These are phyloP conservation scores for Benitochromis conjunctus DNA, from an alignment of 2,113 vertebrate genomes.

Conservation along the genomic window DNA sequence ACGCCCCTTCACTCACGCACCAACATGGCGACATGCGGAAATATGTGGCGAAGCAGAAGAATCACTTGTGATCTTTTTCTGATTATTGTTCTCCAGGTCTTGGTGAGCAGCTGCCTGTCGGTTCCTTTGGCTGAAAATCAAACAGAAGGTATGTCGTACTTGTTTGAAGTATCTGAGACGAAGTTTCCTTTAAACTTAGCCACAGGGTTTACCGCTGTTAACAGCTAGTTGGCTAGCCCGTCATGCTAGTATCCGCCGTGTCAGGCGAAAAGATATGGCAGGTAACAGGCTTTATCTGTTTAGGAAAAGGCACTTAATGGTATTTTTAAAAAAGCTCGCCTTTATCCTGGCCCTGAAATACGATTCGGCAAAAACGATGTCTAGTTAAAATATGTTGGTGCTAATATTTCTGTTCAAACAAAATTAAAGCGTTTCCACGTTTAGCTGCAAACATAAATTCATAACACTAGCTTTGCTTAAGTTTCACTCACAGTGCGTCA, in stretches of 20 bases:
- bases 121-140: fast-evolving
- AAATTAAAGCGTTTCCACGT: background rate
- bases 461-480: background rate
- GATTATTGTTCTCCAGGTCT: conserved; percentile 31
- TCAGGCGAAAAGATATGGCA: background rate
- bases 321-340: background rate
- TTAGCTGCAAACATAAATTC: background rate
- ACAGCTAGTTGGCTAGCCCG: background rate
- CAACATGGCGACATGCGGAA: conserved; percentile 69
- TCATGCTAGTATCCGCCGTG: background rate
- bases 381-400: background rate
- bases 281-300: no score
- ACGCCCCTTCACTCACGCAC: conserved; percentile 3
- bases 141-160: background rate
- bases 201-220: background rate
- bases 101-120: background rate
- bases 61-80: conserved; percentile 5
- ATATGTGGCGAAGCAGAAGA: conserved; percentile 4
- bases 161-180: background rate
- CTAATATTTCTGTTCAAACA: background rate
- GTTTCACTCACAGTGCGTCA: background rate
- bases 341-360: background rate
- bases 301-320: background rate
- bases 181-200: background rate
- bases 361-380: background rate